Base-by-base conservation (phyloP, 92 coral and sea anemone species). In the Palythoa grandis region DNA sequence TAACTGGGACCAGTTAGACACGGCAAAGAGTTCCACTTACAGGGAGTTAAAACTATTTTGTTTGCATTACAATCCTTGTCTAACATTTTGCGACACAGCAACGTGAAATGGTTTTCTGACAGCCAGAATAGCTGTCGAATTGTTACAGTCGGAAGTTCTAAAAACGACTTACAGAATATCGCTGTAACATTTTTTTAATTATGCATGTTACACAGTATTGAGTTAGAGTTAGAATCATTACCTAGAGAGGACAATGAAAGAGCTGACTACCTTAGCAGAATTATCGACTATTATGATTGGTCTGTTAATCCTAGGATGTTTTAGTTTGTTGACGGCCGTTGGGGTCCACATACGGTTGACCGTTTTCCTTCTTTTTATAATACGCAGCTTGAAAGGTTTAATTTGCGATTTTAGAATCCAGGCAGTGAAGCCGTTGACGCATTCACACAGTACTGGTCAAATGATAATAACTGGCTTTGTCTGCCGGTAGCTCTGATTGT, bases 61-160 rank as follows among this genome's bases (percentile, higher is more conserved):
- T 72, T 15, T 72, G 37, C 72, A 72, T 29, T 70, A 35, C 35
- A 70, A 17, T 70, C 47, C 6, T 70, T 70, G 25, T 25, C 74
- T 9, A 70, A 17, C 17, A 29, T 70, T 70, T 84, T 84, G 38
- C 25, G 50, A 15, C 85, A 89, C 29, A 52, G 39, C 14, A 52
- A 74, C 58, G 79, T 84, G 13, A 84, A 84, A 24, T 77, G 87
- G 70, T 89, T 89, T 56, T 84, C 80, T 1, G 86, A 84, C 38
- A 89, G 85, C 16, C 78, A 89, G 69, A 84, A 86, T 56, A 79
- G 74, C 25, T 72, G 87, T 88, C 70, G 84, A 25, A 88, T 88
- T 25, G 84, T 83, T 38, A 29, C 35, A 29, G 35, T 29, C 35
- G 1, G 35, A 29, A 29, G 35, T 29, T 29, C 35, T 29, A 29